Evolutionary conservation across 1,140 invertebrate species (phyloP), one percentile per base, ranked within the genome.

Genomic region (Drosophila pallidifrons): DNA sequence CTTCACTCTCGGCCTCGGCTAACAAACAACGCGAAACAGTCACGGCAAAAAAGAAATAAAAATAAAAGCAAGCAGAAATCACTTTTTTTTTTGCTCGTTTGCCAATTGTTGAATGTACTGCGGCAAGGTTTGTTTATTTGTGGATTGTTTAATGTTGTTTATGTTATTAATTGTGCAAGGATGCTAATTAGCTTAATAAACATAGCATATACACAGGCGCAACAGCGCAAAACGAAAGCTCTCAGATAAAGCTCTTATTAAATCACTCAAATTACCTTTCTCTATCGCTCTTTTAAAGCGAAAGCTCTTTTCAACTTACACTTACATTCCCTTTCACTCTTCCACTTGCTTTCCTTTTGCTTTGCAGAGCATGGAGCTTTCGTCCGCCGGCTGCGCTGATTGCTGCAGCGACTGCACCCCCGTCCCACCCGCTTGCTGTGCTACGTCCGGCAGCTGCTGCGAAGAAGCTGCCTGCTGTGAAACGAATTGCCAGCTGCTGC

Each of bases 1-100:
- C 85, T 87, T 88, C 80, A 88, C 82, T 79, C 68, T 79, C 68
- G 77, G 71, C 65, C 72, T 75, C 72, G 72, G 66, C 72, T 13
- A 75, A 75, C 72, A 69, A 70, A 75, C 72, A 69, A 70, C 66
- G 59, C 66, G 66, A 85, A 72, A 65, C 58, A 54, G 63, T 46
- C 46, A 69, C 76, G 79, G 61, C 61, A 64, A 81, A 65, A 80
- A 60, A 10, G 6, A 58, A 43, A 58, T 13, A 52, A 28, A 35
- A 32, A n/a, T 10, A 52, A n/a, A n/a, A 60, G 59, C 46, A 57
- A 41, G 25, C 65, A 30, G 41, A 65, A 74, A 77, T 68, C 64
- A 32, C 25, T 45, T 45, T 43, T 43, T 43, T 41, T 25, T 32
- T 41, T 25, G 6, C 16, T 6, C 32, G 51, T 60, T 49, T 49